Evolutionary conservation across 2,113 vertebrate species (phyloP), one percentile per base, ranked within the genome.

Genomic region (Dissostichus mawsoni): DNA sequence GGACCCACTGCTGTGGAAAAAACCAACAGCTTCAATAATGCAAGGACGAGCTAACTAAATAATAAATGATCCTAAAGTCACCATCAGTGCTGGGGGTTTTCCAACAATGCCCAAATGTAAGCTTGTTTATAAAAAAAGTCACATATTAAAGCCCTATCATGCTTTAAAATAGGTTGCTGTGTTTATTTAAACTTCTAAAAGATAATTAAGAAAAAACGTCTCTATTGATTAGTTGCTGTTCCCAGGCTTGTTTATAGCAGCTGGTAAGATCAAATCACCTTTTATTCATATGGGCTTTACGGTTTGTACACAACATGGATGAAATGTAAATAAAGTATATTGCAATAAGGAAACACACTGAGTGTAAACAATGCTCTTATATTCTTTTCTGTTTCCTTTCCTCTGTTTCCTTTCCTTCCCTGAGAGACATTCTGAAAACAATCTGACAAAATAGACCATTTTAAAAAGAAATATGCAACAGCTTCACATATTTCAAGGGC

Each of bases 1-100:
- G 3, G 50, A 74, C 55, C 59, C 4, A 13, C 64, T 66, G 20
- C 18, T 51, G 74, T 55, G 25, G 25, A 23, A 74, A 71, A 76
- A 75, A 69, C 66, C 50, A 67, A 41, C 48, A 65, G 51, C 45
- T 52, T 74, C 52, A 86, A 77, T 78, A 69, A 82, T 69, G 1
- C 66, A 83, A 33, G 55, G 44, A 69, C 1, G 7, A 52, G 71
- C 3, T 62, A 61, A 62, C 56, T 64, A 69, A 82, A 80, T 48
- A 61, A 73, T 52, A 8, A 62, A 81, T 74, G 36, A 23, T 36
- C 50, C 13, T 52, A 45, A 13, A 44, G 17, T 67, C 61, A 76
- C 51, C 36, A 56, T 64, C 64, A 66, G 47, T 17, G 52, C 9
- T 56, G 55, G 50, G 45, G 79, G 69, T 59, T 73, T 47, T 61